Conservation (phyloP, 2,797 vertebrate genomes). For the Lepilemur ruficaudatus region DNA sequence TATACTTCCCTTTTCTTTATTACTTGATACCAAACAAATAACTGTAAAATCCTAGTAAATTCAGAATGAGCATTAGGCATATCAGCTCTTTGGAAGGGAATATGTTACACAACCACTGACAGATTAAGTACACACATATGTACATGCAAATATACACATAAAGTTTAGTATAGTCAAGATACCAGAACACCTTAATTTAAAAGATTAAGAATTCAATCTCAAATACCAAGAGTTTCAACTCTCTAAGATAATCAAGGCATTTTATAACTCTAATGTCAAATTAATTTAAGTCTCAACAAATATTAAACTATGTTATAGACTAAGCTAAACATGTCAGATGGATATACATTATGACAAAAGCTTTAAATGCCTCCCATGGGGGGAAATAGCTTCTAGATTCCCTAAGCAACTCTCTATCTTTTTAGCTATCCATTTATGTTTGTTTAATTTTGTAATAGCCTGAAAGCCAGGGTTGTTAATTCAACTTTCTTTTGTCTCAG, state of each 20-base stretch:
- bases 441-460: slow-evolving; percentile 46
- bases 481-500: slow-evolving; percentile 68
- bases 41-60: slow-evolving; percentile 13
- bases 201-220: background rate
- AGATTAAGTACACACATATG: background rate
- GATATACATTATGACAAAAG: background rate
- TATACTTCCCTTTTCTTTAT: background rate
- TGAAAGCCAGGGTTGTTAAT: slow-evolving; percentile 54
- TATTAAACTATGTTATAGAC: background rate
- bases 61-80: background rate
- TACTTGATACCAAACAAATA: background rate
- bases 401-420: background rate
- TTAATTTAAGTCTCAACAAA: slow-evolving; percentile 18
- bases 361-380: background rate
- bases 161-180: background rate
- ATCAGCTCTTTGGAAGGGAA: background rate
- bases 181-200: background rate
- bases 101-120: background rate
- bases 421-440: slow-evolving; percentile 36
- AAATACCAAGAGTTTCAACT: slow-evolving; percentile 10
- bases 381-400: background rate
- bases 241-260: background rate
- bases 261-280: slow-evolving; percentile 7
- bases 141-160: background rate
- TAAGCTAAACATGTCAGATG: background rate